Conservation (phyloP, 2,888 invertebrate species). For the Ryuthela nishihirai region DNA sequence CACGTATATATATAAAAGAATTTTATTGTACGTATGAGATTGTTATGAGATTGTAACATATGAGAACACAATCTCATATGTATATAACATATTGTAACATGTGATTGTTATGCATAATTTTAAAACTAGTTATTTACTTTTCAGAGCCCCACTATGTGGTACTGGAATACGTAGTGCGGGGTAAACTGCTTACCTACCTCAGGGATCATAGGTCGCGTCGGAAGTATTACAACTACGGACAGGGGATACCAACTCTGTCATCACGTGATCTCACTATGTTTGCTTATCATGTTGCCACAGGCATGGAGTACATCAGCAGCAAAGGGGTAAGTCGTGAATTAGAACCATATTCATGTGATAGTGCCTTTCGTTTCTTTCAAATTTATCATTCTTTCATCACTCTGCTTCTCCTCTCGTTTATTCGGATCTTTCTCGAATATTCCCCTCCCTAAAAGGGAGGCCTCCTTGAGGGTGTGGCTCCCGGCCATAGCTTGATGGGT, state of each 20-base stretch:
- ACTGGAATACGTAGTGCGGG: constrained; percentile 83
- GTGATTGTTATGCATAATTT: background rate
- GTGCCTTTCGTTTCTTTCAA: no score
- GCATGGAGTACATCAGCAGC: constrained; percentile 79
- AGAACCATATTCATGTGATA: no score
- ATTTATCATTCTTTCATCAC: no score
- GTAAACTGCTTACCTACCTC: constrained; percentile 84
- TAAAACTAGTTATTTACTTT: constrained; percentile 12
- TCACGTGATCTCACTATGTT: constrained; percentile 84
- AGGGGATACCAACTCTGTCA: constrained; percentile 59
- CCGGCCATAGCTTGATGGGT: no score
- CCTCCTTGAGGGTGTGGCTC: no score
- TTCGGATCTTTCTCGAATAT: no score
- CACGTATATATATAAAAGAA: no score
- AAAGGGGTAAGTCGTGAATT: constrained; percentile 69
- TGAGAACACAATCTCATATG: no score
- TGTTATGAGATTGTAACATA: no score
- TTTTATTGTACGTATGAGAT: no score
- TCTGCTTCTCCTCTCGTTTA: no score
- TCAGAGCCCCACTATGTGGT: constrained; percentile 83
- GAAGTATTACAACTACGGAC: constrained; percentile 59
- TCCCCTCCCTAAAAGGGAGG: no score
- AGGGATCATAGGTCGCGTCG: constrained; percentile 79
- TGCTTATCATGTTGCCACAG: constrained; percentile 83
- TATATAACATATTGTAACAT: constrained; percentile 5